phyloP scores from a whole-genome alignment of 2,888 invertebrate species.

The Junonia oenone region DNA sequence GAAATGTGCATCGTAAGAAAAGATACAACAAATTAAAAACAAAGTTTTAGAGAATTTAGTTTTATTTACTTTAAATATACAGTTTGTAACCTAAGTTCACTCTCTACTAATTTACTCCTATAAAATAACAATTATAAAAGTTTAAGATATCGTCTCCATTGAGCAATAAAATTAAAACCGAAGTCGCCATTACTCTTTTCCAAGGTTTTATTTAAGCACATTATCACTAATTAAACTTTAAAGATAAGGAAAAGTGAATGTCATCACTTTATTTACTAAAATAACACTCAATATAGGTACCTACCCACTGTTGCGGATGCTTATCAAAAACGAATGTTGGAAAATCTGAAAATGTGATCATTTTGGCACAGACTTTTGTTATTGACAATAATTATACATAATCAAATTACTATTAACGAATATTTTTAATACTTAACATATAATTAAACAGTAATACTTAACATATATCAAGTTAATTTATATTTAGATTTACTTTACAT shows the following conservation, averaged over 20 bases:
- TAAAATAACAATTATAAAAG: no score
- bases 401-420: no score
- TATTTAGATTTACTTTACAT: no score
- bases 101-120: no score
- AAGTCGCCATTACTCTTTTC: neutral
- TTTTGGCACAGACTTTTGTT: neutral
- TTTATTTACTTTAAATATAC: neutral
- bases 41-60: neutral
- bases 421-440: no score
- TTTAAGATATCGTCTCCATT: no score
- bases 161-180: neutral
- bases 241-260: constrained; percentile 2
- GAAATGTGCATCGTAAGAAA: constrained; percentile 8
- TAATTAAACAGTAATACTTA: no score
- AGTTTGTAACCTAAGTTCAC: no score
- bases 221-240: constrained; percentile 6
- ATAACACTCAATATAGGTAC: neutral
- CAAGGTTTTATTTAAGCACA: constrained; percentile 14
- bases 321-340: neutral
- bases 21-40: neutral
- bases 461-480: no score
- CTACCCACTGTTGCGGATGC: neutral
- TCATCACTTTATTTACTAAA: neutral
- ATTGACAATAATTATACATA: no score
- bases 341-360: neutral